These are phyloP conservation scores for Sebastes glaucus DNA, from an alignment of 2,797 vertebrate genomes.

Conservation along the genomic window DNA sequence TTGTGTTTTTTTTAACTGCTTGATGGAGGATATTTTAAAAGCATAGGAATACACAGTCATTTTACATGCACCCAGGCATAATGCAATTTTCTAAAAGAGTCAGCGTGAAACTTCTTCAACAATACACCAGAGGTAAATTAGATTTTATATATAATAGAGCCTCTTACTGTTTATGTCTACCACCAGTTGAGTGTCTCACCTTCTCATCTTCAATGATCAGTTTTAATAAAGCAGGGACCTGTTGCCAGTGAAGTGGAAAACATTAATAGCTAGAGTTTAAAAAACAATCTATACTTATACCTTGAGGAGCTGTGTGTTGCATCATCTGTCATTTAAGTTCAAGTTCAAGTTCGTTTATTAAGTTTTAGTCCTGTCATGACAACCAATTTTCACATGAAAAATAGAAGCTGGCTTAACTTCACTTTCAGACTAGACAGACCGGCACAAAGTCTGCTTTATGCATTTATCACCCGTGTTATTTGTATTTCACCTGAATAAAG, in stretches of 20 bases:
- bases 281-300: not conserved
- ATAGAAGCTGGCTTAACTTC: not conserved
- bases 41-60: not conserved
- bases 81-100: not conserved
- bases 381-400: constrained; percentile 8
- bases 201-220: not conserved
- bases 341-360: constrained; percentile 22
- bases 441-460: not conserved
- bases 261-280: not conserved
- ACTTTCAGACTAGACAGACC: constrained; percentile 8
- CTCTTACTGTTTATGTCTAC: constrained; percentile 2
- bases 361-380: not conserved
- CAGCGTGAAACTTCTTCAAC: not conserved
- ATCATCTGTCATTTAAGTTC: constrained; percentile 23
- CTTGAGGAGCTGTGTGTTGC: not conserved
- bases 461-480: not conserved
- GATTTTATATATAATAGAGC: not conserved
- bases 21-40: not conserved
- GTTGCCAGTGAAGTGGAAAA: constrained; percentile 21
- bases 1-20: not conserved
- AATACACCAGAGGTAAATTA: not conserved
- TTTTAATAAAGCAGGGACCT: constrained; percentile 34
- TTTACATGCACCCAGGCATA: not conserved
- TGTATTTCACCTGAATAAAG: not conserved
- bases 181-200: constrained; percentile 3